These are phyloP conservation scores for Listrodromus nycthemerus DNA, from an alignment of 2,888 invertebrate genomes.

Conservation along the genomic window DNA sequence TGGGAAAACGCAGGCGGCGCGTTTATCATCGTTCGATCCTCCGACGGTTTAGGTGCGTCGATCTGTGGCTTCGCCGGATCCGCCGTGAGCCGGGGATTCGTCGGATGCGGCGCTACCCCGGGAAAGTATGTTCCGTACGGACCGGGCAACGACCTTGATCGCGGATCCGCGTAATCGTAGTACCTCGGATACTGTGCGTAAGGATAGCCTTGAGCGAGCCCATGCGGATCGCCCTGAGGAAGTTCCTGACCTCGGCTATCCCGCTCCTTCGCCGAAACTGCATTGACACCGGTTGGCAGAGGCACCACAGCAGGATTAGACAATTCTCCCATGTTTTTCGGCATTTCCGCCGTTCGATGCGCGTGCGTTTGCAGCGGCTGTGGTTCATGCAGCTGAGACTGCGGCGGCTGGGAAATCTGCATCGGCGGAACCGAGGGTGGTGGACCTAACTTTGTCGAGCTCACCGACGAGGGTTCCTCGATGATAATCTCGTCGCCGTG, in stretches of 20 bases:
- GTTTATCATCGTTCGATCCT: constrained; percentile 71
- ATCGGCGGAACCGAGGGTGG: constrained; percentile 26
- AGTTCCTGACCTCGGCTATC: constrained; percentile 56
- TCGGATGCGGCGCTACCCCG: constrained; percentile 75
- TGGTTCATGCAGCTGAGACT: constrained; percentile 57
- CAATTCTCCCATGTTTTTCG: constrained; percentile 57
- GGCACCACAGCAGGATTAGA: constrained; percentile 17
- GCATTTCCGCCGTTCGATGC: constrained; percentile 53
- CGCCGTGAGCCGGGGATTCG: constrained; percentile 72
- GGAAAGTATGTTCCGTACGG: constrained; percentile 82
- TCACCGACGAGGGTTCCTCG: constrained; percentile 69
- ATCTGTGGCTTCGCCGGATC: constrained; percentile 70
- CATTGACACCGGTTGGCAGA: constrained; percentile 66
- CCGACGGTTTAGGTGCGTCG: constrained; percentile 56
- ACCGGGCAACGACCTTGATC: constrained; percentile 77
- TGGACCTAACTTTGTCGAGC: constrained; percentile 42
- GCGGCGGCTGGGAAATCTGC: constrained; percentile 41
- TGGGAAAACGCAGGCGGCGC: constrained; percentile 73
- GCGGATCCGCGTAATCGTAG: constrained; percentile 81
- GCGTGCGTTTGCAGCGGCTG: constrained; percentile 64
- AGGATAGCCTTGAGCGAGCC: constrained; percentile 80
- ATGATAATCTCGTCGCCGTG: constrained; percentile 75
- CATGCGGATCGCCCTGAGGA: constrained; percentile 63
- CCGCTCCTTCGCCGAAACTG: constrained; percentile 59
- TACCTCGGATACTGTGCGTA: constrained; percentile 82